A percentile compares a stretch with the other conserved stretches of the same genome.
These are phyloP conservation scores for Drosophila ananassae DNA, from an alignment of 1,140 invertebrate species.

Conservation along the genomic window DNA sequence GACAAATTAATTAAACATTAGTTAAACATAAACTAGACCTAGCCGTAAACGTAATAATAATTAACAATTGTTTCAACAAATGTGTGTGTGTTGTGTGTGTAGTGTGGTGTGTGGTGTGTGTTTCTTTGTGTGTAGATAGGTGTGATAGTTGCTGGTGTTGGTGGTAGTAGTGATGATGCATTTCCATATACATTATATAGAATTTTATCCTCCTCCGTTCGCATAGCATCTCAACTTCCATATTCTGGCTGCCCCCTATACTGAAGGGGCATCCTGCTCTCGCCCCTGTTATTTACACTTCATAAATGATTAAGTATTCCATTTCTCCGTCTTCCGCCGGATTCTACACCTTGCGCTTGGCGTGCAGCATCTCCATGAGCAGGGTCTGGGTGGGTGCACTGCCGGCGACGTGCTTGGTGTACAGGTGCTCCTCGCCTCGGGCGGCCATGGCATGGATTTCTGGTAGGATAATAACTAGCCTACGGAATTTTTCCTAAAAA, in stretches of 20 bases:
- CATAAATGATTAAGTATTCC: constrained; percentile 64
- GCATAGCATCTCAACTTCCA: constrained; percentile 35
- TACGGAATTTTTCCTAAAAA: constrained; percentile 97
- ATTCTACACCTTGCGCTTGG: constrained; percentile 91
- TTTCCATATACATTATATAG: constrained; percentile 54
- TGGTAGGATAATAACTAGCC: constrained; percentile 94
- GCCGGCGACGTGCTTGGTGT: constrained; percentile 95
- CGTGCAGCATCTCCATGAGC: constrained; percentile 99
- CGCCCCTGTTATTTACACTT: constrained; percentile 65
- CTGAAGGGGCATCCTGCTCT: constrained; percentile 6
- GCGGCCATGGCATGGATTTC: constrained; percentile 95
- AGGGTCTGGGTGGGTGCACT: constrained; percentile 97
- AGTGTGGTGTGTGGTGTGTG: constrained; percentile 30
- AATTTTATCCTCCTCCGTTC: constrained; percentile 33
- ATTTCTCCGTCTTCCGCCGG: constrained; percentile 18
- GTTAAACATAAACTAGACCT: constrained; percentile 65
- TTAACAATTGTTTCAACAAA: constrained; percentile 82
- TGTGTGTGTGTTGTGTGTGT: constrained; percentile 51
- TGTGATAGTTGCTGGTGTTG: constrained; percentile 58
- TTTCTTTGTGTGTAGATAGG: constrained; percentile 23
- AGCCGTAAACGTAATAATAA: constrained; percentile 74
- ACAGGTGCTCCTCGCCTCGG: constrained; percentile 96
- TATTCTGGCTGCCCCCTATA: constrained; percentile 16
- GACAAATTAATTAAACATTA: constrained; percentile 67
- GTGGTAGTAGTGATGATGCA: constrained; percentile 76